Percentiles rank a stretch among this genome's conserved stretches.
Evolutionary conservation across 2,113 vertebrate genomes (phyloP).

Genomic region (Hippocampus zosterae): DNA sequence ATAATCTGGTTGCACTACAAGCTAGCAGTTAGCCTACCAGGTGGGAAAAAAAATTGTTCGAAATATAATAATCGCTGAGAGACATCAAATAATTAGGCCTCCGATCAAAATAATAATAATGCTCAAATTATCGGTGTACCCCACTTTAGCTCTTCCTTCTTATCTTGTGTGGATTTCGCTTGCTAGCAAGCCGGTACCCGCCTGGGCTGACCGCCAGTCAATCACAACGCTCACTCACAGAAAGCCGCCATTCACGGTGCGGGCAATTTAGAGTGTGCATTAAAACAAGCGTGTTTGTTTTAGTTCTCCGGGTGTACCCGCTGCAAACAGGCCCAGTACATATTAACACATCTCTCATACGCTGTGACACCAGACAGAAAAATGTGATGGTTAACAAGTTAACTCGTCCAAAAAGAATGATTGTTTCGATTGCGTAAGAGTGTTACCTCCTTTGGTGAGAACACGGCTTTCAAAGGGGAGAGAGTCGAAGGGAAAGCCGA

Average conservation of each 20-base stretch:
- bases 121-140: background rate
- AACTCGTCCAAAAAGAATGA: background rate
- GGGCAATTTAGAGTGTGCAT: background rate
- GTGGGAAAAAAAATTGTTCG: too few relatives aligned
- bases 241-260: background rate
- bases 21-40: too few relatives aligned
- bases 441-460: background rate
- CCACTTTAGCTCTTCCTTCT: background rate
- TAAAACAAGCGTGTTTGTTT: slow-evolving; percentile 5
- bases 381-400: background rate
- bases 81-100: too few relatives aligned
- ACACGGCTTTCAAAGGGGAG: background rate
- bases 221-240: background rate
- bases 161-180: too few relatives aligned
- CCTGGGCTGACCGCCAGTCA: background rate
- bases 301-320: background rate
- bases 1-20: too few relatives aligned
- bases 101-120: too few relatives aligned
- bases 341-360: slow-evolving; percentile 1
- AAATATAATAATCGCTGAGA: too few relatives aligned
- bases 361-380: background rate
- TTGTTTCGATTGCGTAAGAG: background rate
- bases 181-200: background rate
- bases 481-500: background rate
- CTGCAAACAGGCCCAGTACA: background rate